Percentiles rank a stretch among this genome's conserved stretches.
Conservation (phyloP, 2,888 invertebrate species). For the Diarsia brunnea region DNA sequence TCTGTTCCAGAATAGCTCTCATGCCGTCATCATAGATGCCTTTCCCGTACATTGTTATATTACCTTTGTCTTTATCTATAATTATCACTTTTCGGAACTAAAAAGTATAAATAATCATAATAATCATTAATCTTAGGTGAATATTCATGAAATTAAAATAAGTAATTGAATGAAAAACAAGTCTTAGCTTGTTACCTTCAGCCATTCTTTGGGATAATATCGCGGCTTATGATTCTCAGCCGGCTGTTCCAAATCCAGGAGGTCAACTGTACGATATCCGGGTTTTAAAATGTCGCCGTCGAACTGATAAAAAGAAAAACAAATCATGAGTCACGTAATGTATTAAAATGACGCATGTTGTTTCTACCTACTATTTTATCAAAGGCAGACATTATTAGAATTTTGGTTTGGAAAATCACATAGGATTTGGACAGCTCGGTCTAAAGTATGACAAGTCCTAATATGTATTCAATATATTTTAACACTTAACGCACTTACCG, state of each 20-base stretch:
- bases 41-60: slow-evolving; percentile 78
- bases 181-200: slow-evolving; percentile 74
- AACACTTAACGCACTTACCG: slow-evolving; percentile 72
- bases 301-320: slow-evolving; percentile 74
- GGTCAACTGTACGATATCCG: slow-evolving; percentile 87
- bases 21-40: slow-evolving; percentile 83
- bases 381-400: background rate
- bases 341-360: slow-evolving; percentile 24
- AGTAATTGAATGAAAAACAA: background rate
- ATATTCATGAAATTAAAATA: background rate
- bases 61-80: slow-evolving; percentile 77
- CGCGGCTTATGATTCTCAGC: slow-evolving; percentile 79
- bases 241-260: slow-evolving; percentile 86
- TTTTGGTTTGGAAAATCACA: slow-evolving; percentile 6
- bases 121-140: background rate
- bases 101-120: too few relatives aligned
- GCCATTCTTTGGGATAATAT: slow-evolving; percentile 82
- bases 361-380: background rate
- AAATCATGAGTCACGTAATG: slow-evolving; percentile 31
- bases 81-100: slow-evolving; percentile 83
- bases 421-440: background rate
- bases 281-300: slow-evolving; percentile 86
- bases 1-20: slow-evolving; percentile 78
- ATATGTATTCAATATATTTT: background rate
- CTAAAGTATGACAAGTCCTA: background rate